phyloP scores from a whole-genome alignment of 2,888 invertebrate genomes.

The Trypoxylon attenuatum region DNA sequence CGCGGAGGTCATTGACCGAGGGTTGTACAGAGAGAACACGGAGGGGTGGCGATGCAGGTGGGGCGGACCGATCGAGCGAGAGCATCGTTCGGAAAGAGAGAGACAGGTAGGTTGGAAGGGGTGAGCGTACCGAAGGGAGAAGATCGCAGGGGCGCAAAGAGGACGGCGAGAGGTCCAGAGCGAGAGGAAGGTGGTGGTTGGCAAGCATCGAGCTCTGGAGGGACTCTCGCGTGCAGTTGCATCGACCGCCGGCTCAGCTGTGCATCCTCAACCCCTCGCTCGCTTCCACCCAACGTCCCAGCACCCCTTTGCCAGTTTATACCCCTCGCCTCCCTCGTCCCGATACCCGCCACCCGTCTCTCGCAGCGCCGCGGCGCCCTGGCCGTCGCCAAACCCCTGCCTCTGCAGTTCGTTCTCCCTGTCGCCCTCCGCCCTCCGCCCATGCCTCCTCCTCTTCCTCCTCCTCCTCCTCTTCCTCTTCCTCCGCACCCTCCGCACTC shows the following conservation, averaged over 20 bases:
- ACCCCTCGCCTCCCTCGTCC: too few species aligned
- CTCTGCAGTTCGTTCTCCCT: background rate
- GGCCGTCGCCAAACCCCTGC: background rate
- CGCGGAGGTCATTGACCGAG: slow-evolving; percentile 71
- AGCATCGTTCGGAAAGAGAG: slow-evolving; percentile 13
- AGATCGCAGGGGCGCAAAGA: slow-evolving; percentile 18
- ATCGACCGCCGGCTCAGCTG: slow-evolving; percentile 70
- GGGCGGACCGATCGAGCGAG: slow-evolving; percentile 34
- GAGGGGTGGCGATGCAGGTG: slow-evolving; percentile 47
- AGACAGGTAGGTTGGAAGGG: slow-evolving; percentile 35
- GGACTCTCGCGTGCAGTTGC: slow-evolving; percentile 68
- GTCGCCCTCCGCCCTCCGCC: slow-evolving; percentile 20
- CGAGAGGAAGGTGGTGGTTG: slow-evolving; percentile 31
- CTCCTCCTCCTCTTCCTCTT: background rate
- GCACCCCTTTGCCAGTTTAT: too few species aligned
- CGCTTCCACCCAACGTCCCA: too few species aligned
- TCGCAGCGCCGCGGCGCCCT: slow-evolving; percentile 4
- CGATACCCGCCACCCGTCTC: slow-evolving; percentile 57
- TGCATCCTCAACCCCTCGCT: slow-evolving; percentile 55
- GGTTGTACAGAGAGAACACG: slow-evolving; percentile 52
- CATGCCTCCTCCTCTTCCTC: slow-evolving; percentile 26
- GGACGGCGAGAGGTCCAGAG: slow-evolving; percentile 17
- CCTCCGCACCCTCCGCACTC: slow-evolving; percentile 9
- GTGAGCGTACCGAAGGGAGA: slow-evolving; percentile 25
- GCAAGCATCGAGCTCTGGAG: slow-evolving; percentile 36